Evolutionary conservation across 2,797 vertebrate species (phyloP).

Genomic region (Heteromormyrus szaboi): DNA sequence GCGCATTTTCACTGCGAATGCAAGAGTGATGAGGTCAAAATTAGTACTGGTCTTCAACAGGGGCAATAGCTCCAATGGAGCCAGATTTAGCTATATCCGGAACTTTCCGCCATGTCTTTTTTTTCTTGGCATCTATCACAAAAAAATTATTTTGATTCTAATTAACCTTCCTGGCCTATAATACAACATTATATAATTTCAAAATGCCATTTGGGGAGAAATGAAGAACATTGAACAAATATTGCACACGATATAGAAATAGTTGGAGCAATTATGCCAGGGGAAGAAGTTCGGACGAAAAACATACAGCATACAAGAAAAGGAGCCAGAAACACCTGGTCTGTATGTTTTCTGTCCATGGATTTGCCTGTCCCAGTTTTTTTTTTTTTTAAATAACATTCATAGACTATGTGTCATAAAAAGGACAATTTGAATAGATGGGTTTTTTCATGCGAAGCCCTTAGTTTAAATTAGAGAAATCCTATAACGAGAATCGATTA

Average conservation of each 20-base stretch:
- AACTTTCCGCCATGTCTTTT: neutral
- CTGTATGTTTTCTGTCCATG: neutral
- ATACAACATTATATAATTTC: neutral
- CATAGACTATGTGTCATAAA: neutral
- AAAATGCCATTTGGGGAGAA: neutral
- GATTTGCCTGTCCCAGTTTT: neutral
- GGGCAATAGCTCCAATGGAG: neutral
- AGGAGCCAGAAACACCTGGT: neutral
- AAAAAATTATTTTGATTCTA: neutral
- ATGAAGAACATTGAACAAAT: conserved; percentile 27
- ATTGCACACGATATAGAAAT: conserved; percentile 20
- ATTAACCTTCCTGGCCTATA: neutral
- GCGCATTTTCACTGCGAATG: neutral
- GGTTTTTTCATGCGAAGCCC: neutral
- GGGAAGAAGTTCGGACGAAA: neutral
- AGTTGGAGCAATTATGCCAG: neutral
- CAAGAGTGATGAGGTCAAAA: neutral
- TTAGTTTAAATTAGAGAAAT: neutral
- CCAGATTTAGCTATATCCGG: neutral
- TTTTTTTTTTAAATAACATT: neutral
- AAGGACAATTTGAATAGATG: neutral
- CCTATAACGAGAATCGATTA: neutral
- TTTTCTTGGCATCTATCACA: neutral
- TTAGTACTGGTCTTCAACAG: neutral
- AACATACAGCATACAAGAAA: neutral